Conservation (phyloP, 2,888 invertebrate genomes). For the Diarsia rubi region DNA sequence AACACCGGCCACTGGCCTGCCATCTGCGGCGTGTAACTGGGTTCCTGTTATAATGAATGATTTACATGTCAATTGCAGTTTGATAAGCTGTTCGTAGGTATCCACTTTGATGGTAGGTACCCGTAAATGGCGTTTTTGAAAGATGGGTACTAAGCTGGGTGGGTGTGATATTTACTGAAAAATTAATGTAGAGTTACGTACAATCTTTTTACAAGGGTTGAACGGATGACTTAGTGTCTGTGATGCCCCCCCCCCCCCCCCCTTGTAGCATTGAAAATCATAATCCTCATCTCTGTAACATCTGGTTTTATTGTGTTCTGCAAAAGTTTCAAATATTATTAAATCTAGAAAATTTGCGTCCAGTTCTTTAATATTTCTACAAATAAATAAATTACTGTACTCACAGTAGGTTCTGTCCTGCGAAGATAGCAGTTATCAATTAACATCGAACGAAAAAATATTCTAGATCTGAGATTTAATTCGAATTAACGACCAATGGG, state of each 20-base stretch:
- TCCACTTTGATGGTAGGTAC: neutral
- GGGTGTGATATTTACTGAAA: neutral
- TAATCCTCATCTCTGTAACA: neutral
- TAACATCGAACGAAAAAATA: constrained; percentile 47
- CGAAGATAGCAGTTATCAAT: constrained; percentile 12
- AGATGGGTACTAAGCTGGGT: neutral
- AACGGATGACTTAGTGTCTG: neutral
- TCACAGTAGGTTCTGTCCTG: neutral
- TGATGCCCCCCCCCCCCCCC: too few species aligned
- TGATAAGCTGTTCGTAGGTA: neutral
- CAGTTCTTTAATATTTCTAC: neutral
- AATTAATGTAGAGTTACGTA: neutral
- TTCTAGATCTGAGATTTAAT: constrained; percentile 62
- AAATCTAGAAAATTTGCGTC: neutral
- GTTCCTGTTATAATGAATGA: constrained; percentile 49
- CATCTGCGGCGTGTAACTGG: constrained; percentile 61
- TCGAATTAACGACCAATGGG: constrained; percentile 40
- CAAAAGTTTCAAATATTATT: neutral
- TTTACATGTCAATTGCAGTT: constrained; percentile 49
- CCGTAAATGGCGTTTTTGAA: neutral
- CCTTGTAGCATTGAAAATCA: too few species aligned
- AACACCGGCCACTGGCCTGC: constrained; percentile 70
- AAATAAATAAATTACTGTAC: neutral
- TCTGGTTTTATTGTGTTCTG: neutral
- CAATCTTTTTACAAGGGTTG: neutral